These are phyloP conservation scores for Eupithecia inturbata DNA, from an alignment of 2,888 invertebrate species.

Conservation along the genomic window DNA sequence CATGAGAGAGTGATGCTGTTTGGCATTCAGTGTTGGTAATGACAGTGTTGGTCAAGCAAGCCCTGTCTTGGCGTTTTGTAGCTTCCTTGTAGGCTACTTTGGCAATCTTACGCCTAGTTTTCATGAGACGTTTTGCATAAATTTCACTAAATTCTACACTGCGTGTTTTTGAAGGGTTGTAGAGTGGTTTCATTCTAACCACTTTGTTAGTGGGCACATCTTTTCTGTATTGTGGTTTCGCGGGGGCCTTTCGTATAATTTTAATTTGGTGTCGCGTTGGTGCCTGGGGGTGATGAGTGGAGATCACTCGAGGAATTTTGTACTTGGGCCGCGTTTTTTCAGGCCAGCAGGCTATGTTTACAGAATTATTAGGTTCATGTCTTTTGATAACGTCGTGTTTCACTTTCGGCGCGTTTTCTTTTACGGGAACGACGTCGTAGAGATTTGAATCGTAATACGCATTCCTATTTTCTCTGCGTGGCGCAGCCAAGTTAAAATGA, in stretches of 20 bases:
- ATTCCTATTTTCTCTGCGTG: conserved; percentile 44
- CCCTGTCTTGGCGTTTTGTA: conserved; percentile 52
- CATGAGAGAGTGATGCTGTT: conserved; percentile 47
- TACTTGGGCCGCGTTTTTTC: conserved; percentile 51
- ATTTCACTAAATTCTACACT: conserved; percentile 60
- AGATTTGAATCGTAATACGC: conserved; percentile 67
- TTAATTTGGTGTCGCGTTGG: conserved; percentile 27
- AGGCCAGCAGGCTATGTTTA: conserved; percentile 50
- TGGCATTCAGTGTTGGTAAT: conserved; percentile 58
- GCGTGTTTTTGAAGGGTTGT: conserved; percentile 51
- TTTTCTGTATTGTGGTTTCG: conserved; percentile 30
- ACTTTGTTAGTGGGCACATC: conserved; percentile 37
- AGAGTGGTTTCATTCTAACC: conserved; percentile 32
- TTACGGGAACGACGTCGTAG: conserved; percentile 73
- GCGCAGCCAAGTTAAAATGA: conserved; percentile 26
- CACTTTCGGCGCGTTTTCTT: conserved; percentile 57
- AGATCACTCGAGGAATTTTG: conserved; percentile 25
- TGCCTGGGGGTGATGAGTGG: conserved; percentile 46
- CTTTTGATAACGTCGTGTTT: conserved; percentile 49
- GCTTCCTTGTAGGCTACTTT: conserved; percentile 31
- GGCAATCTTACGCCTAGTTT: conserved; percentile 18
- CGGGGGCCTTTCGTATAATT: conserved; percentile 9
- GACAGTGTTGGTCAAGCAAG: conserved; percentile 52
- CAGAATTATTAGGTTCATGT: conserved; percentile 46
- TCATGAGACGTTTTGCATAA: conserved; percentile 51